These are phyloP conservation scores for Callyntrura sp. DNA, from an alignment of 2,888 invertebrate genomes.

Conservation along the genomic window DNA sequence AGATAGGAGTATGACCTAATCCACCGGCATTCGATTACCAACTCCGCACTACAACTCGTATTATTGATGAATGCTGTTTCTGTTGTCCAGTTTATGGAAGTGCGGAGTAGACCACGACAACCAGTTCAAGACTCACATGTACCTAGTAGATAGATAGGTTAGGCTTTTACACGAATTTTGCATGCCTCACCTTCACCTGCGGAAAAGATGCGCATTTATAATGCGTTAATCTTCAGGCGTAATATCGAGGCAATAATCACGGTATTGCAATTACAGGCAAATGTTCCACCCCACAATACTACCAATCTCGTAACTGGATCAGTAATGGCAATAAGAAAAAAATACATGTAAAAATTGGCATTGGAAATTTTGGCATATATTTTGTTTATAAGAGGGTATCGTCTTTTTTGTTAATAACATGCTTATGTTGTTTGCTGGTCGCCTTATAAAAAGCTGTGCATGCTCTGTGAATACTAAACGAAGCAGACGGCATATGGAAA, in stretches of 20 bases:
- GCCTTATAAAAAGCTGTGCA: no score
- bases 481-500: no score
- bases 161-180: background rate
- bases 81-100: background rate
- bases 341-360: no score
- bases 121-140: slow-evolving; percentile 44
- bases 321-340: no score
- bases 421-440: no score
- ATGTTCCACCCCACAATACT: slow-evolving; percentile 43
- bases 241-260: slow-evolving; percentile 18
- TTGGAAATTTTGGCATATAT: no score
- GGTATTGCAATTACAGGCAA: slow-evolving; percentile 44
- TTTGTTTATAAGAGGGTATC: no score
- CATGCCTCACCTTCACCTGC: background rate
- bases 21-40: slow-evolving; percentile 34
- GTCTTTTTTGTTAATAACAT: no score
- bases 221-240: background rate
- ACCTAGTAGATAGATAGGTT: no score
- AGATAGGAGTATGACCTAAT: slow-evolving; percentile 23
- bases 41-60: background rate
- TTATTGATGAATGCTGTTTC: background rate
- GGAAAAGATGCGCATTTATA: background rate
- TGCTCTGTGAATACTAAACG: no score
- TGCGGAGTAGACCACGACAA: no score
- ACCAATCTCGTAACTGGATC: slow-evolving; percentile 69